Evolutionary conservation across 2,888 invertebrate genomes (phyloP), one percentile per base, ranked within the genome.

Genomic region (Zelleria hepariella): DNA sequence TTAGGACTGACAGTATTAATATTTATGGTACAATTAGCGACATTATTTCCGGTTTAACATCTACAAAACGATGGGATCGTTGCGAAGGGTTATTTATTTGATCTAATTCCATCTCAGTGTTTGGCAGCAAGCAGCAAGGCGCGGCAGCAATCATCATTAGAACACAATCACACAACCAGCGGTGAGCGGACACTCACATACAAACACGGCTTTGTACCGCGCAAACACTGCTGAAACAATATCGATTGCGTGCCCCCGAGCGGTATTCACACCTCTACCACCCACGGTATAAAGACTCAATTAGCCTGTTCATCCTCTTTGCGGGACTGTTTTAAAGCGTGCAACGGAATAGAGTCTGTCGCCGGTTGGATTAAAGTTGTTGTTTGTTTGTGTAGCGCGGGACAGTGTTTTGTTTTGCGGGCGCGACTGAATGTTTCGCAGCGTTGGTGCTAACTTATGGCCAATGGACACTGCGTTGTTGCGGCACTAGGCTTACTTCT

Each of bases 181-280:
- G 18, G 18, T 15, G 15, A 10, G 32, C 32, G 32, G 32, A 10
- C 32, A 42, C 32, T 42, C 32, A 15, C 32, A 4, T 15, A 2
- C 32, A 32, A 10, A 7, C 32, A 7, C 32, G 32, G 10, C 32
- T 42, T 2, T 15, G 10, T n/a, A n/a, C 32, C 32, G 26, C 53
- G 54, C 47, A 58, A 60, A 60, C 58, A 58, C 54, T 49, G 48
- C 60, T 58, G 58, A 53, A 60, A 58, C 58, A 54, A 47, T 47
- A 58, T 53, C 58, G 58, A 60, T 58, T 58, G 53, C 42, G 26
- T 60, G 53, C 60, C 32, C 26, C 59, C 59, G 57, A 62, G 59
- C 53, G 56, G 64, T 32, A 62, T 56, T 60, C 60, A 60, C 60
- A 62, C 63, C 64, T 62, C 62, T 63, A 61, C 48, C 48, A 21